Percentiles rank a stretch among this genome's conserved stretches.
These are phyloP conservation scores for Junonia oenone DNA, from an alignment of 2,888 invertebrate species.

Conservation along the genomic window DNA sequence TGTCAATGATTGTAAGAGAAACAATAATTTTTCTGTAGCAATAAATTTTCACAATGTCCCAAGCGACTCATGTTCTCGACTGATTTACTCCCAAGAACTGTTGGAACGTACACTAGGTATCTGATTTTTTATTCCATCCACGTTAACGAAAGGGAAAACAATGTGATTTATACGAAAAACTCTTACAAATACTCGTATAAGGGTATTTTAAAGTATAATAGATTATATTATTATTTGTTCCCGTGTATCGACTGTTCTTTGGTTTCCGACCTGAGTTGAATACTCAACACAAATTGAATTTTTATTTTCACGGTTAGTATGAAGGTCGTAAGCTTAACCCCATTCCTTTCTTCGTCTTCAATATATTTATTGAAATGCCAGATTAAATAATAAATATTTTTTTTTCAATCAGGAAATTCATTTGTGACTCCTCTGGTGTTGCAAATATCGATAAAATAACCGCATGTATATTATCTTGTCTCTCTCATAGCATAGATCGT, in stretches of 20 bases:
- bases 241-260: not conserved
- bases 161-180: slow-evolving; percentile 3
- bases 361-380: too few relatives aligned
- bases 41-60: slow-evolving; percentile 17
- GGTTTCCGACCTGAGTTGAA: too few relatives aligned
- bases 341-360: too few relatives aligned
- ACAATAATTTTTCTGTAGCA: slow-evolving; percentile 9
- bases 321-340: too few relatives aligned
- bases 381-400: too few relatives aligned
- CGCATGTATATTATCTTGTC: too few relatives aligned
- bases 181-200: not conserved
- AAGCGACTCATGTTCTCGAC: slow-evolving; percentile 11
- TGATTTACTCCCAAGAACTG: slow-evolving; percentile 22
- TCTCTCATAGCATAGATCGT: too few relatives aligned
- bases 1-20: slow-evolving; percentile 5
- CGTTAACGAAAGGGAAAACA: slow-evolving; percentile 7
- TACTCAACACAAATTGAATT: too few relatives aligned
- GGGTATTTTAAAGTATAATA: not conserved
- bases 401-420: too few relatives aligned
- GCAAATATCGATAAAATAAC: too few relatives aligned
- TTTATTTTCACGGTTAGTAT: too few relatives aligned
- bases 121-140: slow-evolving; percentile 17
- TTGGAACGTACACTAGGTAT: not conserved
- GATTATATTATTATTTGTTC: not conserved
- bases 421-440: too few relatives aligned